Percentiles rank a stretch among this genome's conserved stretches.
Conservation (phyloP, 2,888 invertebrate species). For the Actias luna region DNA sequence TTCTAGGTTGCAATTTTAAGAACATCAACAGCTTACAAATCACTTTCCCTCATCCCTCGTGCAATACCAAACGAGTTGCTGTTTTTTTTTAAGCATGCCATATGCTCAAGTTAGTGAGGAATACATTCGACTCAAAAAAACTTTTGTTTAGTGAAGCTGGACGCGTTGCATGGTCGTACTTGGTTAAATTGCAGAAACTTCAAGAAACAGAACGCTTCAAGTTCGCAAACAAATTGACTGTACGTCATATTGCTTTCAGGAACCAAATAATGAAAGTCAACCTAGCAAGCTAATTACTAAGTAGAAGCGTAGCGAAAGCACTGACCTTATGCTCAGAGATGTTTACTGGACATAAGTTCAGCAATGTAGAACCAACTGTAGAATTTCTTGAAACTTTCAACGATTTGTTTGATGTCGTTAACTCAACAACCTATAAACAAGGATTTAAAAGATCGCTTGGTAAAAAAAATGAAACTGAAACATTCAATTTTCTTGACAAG, state of each 20-base stretch:
- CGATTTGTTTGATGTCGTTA: constrained; percentile 19
- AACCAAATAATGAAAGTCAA: constrained; percentile 28
- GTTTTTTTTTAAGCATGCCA: constrained; percentile 21
- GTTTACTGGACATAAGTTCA: constrained; percentile 11
- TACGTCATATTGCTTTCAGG: constrained; percentile 22
- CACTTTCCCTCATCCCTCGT: constrained; percentile 26
- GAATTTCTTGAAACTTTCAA: constrained; percentile 22
- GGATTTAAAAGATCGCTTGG: too few relatives aligned
- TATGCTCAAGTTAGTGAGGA: constrained; percentile 25
- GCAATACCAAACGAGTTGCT: constrained; percentile 14
- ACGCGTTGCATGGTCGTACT: constrained; percentile 20
- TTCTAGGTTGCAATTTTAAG: constrained; percentile 22
- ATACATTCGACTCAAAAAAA: constrained; percentile 24
- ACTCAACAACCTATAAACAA: too few relatives aligned
- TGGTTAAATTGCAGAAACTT: constrained; percentile 25
- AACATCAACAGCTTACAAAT: constrained; percentile 20
- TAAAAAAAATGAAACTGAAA: too few relatives aligned
- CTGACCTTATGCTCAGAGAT: constrained; percentile 20
- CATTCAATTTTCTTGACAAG: too few relatives aligned
- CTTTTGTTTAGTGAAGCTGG: constrained; percentile 17
- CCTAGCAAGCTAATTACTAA: constrained; percentile 27
- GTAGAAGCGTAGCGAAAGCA: constrained; percentile 27
- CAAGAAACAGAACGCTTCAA: constrained; percentile 20
- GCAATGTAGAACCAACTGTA: constrained; percentile 18
- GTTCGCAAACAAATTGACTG: constrained; percentile 24